Percentiles rank a stretch among this genome's conserved stretches.
phyloP scores from a whole-genome alignment of 2,113 vertebrate genomes.

The Castor canadensis region DNA sequence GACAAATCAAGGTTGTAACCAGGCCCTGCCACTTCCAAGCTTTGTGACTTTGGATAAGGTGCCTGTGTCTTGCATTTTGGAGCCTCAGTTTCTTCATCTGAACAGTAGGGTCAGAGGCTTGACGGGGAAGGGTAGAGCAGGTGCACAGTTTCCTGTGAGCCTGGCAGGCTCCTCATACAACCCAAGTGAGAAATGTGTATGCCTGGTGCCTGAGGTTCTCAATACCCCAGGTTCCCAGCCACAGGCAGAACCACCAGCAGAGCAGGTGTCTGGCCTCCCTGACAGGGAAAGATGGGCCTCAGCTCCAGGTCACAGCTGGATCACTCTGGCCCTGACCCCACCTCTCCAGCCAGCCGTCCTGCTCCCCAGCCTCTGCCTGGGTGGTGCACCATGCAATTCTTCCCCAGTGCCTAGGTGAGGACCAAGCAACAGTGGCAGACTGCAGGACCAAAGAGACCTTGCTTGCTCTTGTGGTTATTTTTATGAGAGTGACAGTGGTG shows the following conservation, averaged over 20 bases:
- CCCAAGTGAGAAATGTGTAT: not conserved
- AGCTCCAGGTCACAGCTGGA: not conserved
- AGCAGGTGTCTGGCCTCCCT: not conserved
- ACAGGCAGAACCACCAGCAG: too few species aligned
- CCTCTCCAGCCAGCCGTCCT: not conserved
- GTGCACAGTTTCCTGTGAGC: too few species aligned
- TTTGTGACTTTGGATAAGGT: not conserved
- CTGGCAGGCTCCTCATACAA: too few species aligned
- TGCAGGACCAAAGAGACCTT: too few species aligned
- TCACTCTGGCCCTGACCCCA: not conserved
- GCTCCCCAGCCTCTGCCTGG: too few species aligned
- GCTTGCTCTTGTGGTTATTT: not conserved
- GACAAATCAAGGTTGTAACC: not conserved
- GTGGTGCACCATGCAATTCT: fast-evolving
- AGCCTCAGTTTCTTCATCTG: not conserved
- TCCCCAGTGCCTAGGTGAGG: fast-evolving
- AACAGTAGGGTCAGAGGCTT: not conserved
- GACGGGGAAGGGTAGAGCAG: not conserved
- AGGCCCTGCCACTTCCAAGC: not conserved
- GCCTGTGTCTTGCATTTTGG: fast-evolving
- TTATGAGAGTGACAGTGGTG: not conserved
- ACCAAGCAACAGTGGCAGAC: fast-evolving
- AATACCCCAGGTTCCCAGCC: not conserved
- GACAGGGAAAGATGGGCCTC: too few species aligned
- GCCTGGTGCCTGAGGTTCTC: not conserved